Evolutionary conservation across 1,140 invertebrate species (phyloP).

Genomic region (Andricus grossulariae): DNA sequence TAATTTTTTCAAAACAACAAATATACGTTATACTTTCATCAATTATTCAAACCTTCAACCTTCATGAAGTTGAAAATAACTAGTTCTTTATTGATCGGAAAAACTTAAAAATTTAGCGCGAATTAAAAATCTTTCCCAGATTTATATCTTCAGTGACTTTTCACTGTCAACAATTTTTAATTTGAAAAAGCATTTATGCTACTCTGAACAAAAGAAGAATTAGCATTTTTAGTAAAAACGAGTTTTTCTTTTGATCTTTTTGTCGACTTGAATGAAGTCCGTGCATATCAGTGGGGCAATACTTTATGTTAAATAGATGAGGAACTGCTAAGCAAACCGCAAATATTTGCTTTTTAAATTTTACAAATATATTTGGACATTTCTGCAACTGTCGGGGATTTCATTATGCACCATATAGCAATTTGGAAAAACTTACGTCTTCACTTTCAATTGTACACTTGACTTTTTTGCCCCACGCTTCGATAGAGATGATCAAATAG

Average conservation of each 20-base stretch:
- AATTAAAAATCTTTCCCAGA: no score
- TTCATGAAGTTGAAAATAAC: no score
- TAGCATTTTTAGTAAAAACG: not conserved
- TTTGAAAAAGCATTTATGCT: not conserved
- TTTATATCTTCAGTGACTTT: no score
- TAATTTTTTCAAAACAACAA: no score
- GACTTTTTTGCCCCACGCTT: conserved; percentile 8
- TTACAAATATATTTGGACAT: not conserved
- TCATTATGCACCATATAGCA: not conserved
- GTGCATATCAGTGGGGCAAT: no score
- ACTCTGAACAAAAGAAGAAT: not conserved
- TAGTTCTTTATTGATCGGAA: no score
- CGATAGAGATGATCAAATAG: conserved; percentile 24
- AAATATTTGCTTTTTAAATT: not conserved
- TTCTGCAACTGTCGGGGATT: not conserved
- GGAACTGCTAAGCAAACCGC: no score
- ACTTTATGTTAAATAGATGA: no score
- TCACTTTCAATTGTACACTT: conserved; percentile 15
- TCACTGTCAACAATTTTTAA: not conserved
- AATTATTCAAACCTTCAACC: no score
- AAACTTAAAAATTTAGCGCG: no score
- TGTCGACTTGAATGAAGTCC: not conserved
- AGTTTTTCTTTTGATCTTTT: not conserved
- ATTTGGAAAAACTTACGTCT: conserved; percentile 8
- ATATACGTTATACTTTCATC: no score